These are phyloP conservation scores for Notamacropus eugenii DNA, from an alignment of 2,797 vertebrate genomes.

Conservation along the genomic window DNA sequence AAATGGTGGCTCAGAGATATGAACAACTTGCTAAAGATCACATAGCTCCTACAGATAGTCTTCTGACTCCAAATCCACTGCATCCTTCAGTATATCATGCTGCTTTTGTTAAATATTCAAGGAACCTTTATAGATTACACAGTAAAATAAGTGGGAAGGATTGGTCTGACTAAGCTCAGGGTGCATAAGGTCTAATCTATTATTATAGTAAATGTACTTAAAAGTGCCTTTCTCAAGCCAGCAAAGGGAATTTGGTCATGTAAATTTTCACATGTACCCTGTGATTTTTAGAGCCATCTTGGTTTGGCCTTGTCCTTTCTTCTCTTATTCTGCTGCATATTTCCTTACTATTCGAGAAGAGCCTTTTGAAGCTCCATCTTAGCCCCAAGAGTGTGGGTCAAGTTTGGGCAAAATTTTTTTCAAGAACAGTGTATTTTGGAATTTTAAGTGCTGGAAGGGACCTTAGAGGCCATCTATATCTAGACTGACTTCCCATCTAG, in stretches of 20 bases:
- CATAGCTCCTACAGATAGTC: background rate
- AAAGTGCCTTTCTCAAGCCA: background rate
- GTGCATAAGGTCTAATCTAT: background rate
- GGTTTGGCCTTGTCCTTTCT: background rate
- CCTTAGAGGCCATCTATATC: constrained; percentile 30
- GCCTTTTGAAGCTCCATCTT: background rate
- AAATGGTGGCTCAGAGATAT: background rate
- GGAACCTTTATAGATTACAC: background rate
- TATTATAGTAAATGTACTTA: background rate
- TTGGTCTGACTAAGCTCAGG: background rate
- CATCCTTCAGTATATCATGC: background rate
- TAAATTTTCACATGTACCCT: background rate
- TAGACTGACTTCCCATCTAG: background rate
- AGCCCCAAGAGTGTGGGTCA: background rate
- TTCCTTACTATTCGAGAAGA: background rate
- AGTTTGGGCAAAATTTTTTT: background rate
- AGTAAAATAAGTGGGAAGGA: background rate
- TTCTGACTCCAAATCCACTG: background rate
- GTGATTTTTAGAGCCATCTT: background rate
- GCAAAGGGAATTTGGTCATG: background rate
- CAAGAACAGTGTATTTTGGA: background rate
- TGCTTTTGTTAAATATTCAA: background rate
- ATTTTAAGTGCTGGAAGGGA: constrained; percentile 39
- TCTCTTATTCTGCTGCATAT: background rate
- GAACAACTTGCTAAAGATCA: background rate